phyloP scores from a whole-genome alignment of 2,113 vertebrate species.

The Equus przewalskii region DNA sequence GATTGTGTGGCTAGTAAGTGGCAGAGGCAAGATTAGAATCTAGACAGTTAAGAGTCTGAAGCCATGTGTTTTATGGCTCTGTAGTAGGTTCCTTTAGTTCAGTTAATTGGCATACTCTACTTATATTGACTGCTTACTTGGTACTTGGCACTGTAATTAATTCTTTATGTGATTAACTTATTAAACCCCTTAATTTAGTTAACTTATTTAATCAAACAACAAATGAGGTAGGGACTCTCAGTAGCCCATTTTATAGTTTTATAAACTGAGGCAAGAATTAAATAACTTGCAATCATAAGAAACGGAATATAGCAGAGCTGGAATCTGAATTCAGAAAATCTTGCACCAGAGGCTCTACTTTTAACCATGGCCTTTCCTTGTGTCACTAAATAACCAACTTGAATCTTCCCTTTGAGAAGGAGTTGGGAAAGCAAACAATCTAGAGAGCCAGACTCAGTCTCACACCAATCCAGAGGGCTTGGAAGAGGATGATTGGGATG shows the following conservation, averaged over 20 bases:
- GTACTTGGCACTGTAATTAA: neutral
- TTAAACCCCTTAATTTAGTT: conserved; percentile 23
- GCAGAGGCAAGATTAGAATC: conserved; percentile 27
- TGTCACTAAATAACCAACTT: conserved; percentile 14
- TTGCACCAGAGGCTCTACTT: neutral
- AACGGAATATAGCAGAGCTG: neutral
- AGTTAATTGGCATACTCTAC: neutral
- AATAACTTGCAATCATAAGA: neutral
- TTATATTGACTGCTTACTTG: conserved; percentile 13
- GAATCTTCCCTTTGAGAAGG: neutral
- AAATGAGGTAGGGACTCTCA: neutral
- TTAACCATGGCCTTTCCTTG: neutral
- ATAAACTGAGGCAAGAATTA: conserved; percentile 41
- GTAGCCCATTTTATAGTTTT: neutral
- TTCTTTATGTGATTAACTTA: neutral
- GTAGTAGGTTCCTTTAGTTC: neutral
- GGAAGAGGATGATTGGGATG: neutral
- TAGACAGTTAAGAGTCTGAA: neutral
- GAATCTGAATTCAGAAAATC: conserved; percentile 51
- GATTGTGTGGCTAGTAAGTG: neutral
- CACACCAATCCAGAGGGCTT: neutral
- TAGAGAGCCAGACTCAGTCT: neutral
- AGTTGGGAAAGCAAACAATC: neutral
- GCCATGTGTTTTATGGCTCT: neutral
- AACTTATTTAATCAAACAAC: neutral